phyloP scores from a whole-genome alignment of 2,888 invertebrate species.

The Yponomeuta plumbellus region DNA sequence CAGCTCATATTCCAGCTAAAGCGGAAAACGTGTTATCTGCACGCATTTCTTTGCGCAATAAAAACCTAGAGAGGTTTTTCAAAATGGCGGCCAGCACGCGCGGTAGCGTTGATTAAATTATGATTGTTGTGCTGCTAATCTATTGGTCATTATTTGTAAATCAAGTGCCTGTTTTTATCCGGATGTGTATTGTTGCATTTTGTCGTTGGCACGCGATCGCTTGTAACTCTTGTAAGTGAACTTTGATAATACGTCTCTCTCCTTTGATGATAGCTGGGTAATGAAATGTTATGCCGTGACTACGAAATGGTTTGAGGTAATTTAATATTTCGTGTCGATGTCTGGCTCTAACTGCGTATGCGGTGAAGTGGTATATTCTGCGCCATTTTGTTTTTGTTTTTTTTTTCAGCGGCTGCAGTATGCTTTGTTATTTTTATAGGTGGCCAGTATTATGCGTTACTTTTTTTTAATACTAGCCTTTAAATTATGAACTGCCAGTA shows the following conservation, averaged over 20 bases:
- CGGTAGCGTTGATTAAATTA: constrained; percentile 48
- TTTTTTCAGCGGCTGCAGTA: neutral
- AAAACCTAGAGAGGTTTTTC: constrained; percentile 22
- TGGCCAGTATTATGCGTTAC: neutral
- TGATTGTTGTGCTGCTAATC: constrained; percentile 43
- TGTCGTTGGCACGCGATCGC: constrained; percentile 43
- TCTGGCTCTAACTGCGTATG: neutral
- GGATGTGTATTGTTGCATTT: constrained; percentile 28
- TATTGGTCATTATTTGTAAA: constrained; percentile 67
- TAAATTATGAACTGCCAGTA: neutral
- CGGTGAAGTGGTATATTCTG: constrained; percentile 1
- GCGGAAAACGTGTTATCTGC: constrained; percentile 59
- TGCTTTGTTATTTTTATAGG: neutral
- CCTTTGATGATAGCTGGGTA: constrained; percentile 10
- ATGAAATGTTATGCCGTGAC: constrained; percentile 13
- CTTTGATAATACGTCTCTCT: constrained; percentile 16
- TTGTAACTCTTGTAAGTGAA: constrained; percentile 22
- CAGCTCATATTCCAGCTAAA: constrained; percentile 26
- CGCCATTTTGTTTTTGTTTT: neutral
- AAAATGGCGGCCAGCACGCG: constrained; percentile 41
- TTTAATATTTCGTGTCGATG: neutral
- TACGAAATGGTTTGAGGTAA: constrained; percentile 4
- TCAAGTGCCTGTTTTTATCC: constrained; percentile 42
- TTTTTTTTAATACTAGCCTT: neutral
- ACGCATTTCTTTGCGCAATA: constrained; percentile 48